phyloP scores from a whole-genome alignment of 1,140 invertebrate genomes.

The Psix sp. region DNA sequence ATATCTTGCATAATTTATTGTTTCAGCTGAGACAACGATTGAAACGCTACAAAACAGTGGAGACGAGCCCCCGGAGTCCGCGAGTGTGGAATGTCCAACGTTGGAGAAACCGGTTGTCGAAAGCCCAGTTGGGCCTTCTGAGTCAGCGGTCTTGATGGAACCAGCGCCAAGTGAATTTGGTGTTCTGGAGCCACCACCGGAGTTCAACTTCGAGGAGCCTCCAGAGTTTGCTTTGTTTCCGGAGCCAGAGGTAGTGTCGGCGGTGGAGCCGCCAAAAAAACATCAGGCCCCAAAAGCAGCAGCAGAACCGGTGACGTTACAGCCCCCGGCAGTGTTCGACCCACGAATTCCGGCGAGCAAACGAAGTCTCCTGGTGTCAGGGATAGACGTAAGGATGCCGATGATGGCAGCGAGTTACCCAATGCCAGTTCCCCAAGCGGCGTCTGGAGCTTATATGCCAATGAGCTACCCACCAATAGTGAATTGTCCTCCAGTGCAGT shows the following conservation, averaged over 20 bases:
- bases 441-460: conserved; percentile 15
- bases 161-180: conserved; percentile 6
- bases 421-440: conserved; percentile 1
- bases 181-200: conserved; percentile 32
- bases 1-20: too few species aligned
- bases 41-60: too few species aligned
- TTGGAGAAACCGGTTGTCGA: too few species aligned
- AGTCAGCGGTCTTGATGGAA: too few species aligned
- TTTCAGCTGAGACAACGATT: too few species aligned
- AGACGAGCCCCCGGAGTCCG: too few species aligned
- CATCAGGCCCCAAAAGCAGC: neutral
- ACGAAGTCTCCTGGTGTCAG: too few species aligned
- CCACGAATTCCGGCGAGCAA: conserved; percentile 23
- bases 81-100: too few species aligned
- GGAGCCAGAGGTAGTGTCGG: neutral
- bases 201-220: conserved; percentile 30
- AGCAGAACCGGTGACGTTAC: neutral
- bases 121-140: too few species aligned
- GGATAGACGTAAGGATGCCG: conserved; percentile 9
- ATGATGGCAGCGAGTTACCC: conserved; percentile 21
- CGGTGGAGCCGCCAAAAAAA: too few species aligned
- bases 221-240: conserved; percentile 25
- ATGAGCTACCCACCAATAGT: conserved; percentile 48
- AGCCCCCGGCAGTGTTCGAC: conserved; percentile 35
- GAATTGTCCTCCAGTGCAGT: conserved; percentile 21